These are phyloP conservation scores for Siderastrea radians DNA, from an alignment of 92 coral and sea anemone species.

Conservation along the genomic window DNA sequence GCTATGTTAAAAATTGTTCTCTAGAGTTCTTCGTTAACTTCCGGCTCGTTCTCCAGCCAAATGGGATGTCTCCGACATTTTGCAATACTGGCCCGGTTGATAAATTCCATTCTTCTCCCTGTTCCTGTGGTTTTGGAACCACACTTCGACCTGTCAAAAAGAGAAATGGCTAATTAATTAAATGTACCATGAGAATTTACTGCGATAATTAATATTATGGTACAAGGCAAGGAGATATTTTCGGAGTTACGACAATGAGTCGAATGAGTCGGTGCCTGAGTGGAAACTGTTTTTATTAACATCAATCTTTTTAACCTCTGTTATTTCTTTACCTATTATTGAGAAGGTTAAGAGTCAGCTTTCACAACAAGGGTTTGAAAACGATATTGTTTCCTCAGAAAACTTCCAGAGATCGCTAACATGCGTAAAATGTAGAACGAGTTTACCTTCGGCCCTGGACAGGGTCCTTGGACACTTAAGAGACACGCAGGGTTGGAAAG, in stretches of 20 bases:
- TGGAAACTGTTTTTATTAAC: slow-evolving; percentile 7
- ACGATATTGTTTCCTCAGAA: not conserved
- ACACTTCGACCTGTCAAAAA: too few relatives aligned
- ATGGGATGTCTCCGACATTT: too few relatives aligned
- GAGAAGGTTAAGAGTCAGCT: not conserved
- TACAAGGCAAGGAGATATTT: slow-evolving; percentile 6
- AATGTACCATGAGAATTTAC: too few relatives aligned
- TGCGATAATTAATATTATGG: not conserved
- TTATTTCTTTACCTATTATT: not conserved
- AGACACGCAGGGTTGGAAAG: slow-evolving; percentile 6
- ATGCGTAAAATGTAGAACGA: slow-evolving; percentile 1
- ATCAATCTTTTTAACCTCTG: slow-evolving; percentile 5
- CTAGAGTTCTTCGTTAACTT: too few relatives aligned
- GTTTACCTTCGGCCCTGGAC: too few relatives aligned
- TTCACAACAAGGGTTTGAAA: not conserved
- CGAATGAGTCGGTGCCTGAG: slow-evolving; percentile 11
- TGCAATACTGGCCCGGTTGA: too few relatives aligned
- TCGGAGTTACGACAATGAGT: too few relatives aligned
- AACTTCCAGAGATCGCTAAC: slow-evolving; percentile 9
- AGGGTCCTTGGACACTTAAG: slow-evolving; percentile 7
- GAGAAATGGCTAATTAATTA: too few relatives aligned
- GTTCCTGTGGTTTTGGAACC: too few relatives aligned
- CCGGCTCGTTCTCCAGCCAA: too few relatives aligned
- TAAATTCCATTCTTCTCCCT: too few relatives aligned
- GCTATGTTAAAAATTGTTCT: too few relatives aligned